These are phyloP conservation scores for Leuciscus waleckii DNA, from an alignment of 2,797 vertebrate genomes.

Conservation along the genomic window DNA sequence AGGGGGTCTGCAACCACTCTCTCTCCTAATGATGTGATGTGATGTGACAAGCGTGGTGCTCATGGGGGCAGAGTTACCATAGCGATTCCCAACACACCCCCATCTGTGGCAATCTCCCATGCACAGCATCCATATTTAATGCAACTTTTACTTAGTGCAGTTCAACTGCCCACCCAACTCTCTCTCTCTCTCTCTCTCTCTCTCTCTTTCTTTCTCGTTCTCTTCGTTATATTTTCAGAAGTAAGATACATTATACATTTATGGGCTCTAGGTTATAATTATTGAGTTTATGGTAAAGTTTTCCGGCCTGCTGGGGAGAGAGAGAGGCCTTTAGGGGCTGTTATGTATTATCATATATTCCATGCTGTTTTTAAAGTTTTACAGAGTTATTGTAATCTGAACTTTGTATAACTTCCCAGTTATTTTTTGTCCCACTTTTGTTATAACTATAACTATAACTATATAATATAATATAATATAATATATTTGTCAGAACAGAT, in stretches of 20 bases:
- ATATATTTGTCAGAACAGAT: neutral
- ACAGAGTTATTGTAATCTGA: neutral
- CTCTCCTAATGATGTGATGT: conserved; percentile 49
- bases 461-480: too few relatives aligned
- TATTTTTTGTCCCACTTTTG: neutral
- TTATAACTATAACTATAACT: neutral
- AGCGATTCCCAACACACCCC: conserved; percentile 56
- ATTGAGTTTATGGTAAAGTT: conserved; percentile 25
- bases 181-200: conserved; percentile 21
- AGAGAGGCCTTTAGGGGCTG: conserved; percentile 20
- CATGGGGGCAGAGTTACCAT: conserved; percentile 58
- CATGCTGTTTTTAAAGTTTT: neutral
- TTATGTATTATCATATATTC: conserved; percentile 13
- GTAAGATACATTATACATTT: conserved; percentile 44
- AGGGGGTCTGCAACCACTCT: conserved; percentile 48
- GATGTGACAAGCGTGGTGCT: conserved; percentile 53
- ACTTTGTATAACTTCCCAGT: neutral
- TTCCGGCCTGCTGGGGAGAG: neutral
- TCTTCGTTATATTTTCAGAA: conserved; percentile 34
- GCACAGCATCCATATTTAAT: conserved; percentile 64
- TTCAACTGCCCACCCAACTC: conserved; percentile 34
- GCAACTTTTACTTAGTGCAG: conserved; percentile 58
- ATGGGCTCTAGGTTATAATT: conserved; percentile 43
- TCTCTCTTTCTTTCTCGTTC: neutral
- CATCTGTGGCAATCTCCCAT: conserved; percentile 46